Evolutionary conservation across 2,888 invertebrate genomes (phyloP), one percentile per base, ranked within the genome.

Genomic region (Pyrochroa serraticornis): DNA sequence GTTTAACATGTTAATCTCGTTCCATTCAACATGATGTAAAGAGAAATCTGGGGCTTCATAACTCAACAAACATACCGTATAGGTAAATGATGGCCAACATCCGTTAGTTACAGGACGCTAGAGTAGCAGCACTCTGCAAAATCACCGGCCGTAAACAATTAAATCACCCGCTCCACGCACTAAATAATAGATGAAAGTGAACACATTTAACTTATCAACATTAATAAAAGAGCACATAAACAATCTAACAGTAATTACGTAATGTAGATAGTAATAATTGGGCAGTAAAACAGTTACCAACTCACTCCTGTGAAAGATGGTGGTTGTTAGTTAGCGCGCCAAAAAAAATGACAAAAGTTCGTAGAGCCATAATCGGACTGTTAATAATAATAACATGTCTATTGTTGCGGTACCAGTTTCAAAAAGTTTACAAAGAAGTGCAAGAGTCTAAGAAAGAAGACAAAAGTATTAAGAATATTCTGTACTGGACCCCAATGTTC

Each of bases 401-500:
- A 36, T 5, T 10, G 9, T 36, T 10, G 9, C 36, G 12, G 6
- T 36, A 10, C 6, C 12, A 5, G 6, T 36, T 36, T 36, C 9
- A 39, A 43, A 9, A 3, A 2, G 2, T 2, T 22, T 5, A 22
- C 22, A 5, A 22, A 22, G 22, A 22, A 22, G 22, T 22, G 2
- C 2, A 22, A 22, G 22, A 22, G 22, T 22, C 22, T 2, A 22
- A 22, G 22, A 22, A 22, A 22, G 5, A 5, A 22, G 22, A 3
- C 3, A 5, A 22, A 22, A 22, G 5, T 5, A 2, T 5, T 5
- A 64, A 68, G 56, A 62, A 58, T 31, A 68, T 73, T 14, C 54
- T 73, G 8, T 73, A 69, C 57, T 73, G 69, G 69, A 66, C 65
- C 6, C 60, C 59, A 6, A 69, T 72, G 67, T 71, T 68, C 45